Conservation (phyloP, 1,140 invertebrate species). For the Pinna nobilis region DNA sequence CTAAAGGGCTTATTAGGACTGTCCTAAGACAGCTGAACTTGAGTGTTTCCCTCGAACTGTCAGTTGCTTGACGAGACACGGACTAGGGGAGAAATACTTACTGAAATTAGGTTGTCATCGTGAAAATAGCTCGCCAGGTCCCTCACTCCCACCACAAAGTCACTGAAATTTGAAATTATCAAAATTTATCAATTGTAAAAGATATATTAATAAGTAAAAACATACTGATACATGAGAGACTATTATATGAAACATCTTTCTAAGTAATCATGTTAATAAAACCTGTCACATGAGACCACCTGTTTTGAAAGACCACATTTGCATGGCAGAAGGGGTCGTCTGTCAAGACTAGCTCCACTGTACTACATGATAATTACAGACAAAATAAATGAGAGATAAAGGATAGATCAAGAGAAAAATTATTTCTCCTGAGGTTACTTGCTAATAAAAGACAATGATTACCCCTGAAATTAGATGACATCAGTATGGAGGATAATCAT, state of each 20-base stretch:
- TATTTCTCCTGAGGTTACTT: background rate
- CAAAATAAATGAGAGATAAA: background rate
- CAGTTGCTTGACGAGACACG: background rate
- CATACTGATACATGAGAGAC: background rate
- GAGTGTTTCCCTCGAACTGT: no score
- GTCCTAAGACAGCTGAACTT: no score
- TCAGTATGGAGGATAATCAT: no score
- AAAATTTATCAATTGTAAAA: background rate
- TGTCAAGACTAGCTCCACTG: background rate
- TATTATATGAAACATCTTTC: background rate
- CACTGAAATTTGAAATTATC: slow-evolving; percentile 52
- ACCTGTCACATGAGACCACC: no score
- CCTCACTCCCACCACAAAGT: slow-evolving; percentile 69
- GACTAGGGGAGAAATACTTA: no score
- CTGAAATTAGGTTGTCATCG: slow-evolving; percentile 68
- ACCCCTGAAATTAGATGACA: no score
- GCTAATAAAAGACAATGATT: no score
- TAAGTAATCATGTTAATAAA: background rate
- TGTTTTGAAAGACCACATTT: no score
- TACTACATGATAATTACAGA: no score
- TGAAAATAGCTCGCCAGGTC: slow-evolving; percentile 72
- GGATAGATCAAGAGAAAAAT: background rate
- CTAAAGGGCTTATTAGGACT: no score
- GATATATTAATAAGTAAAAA: background rate
- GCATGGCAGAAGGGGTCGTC: no score